Evolutionary conservation across 1,140 invertebrate genomes (phyloP), one percentile per base, ranked within the genome.

Genomic region (Neodiprion pinetum): DNA sequence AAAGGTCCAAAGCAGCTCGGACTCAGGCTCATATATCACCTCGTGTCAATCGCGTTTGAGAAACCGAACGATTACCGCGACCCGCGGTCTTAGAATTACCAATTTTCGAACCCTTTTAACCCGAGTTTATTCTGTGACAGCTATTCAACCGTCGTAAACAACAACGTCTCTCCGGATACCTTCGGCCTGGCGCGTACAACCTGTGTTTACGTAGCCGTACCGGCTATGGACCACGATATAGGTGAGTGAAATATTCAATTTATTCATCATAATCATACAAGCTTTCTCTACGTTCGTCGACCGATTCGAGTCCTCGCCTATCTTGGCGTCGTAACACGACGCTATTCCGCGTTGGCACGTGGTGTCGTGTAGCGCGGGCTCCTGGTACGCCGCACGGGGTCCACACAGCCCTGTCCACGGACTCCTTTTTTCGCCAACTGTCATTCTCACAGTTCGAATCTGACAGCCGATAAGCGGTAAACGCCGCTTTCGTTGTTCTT

Each of bases 281-380:
- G 17, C 61, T 65, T 17, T 65, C 12, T 65, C 17, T 14, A 65
- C 17, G 12, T 17, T 65, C 17, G 3, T 65, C 12, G 61, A 14
- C 17, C 12, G 61, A 65, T 65, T 65, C 12, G 61, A 65, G 17
- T 14, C 28, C 28, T 40, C 28, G 28, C 28, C 28, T 40, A 40
- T 40, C 28, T 40, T 40, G 28, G 28, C 28, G 28, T 40, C 28
- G 28, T 40, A 40, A 40, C 11, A 61, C 11, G 53, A 61, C 53
- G 53, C 53, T 61, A 61, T 61, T 61, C n/a, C 53, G 53, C 9
- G 40, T 65, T 68, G 78, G 76, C 80, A 81, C 80, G 80, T 81
- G 80, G 80, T 61, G 53, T 81, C 76, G 75, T 76, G 79, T 77
- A 76, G 80, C 77, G 80, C 79, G 80, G 79, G 75, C 74, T 80